Conservation (phyloP, 2,888 invertebrate species). For the Synergus gifuensis region DNA sequence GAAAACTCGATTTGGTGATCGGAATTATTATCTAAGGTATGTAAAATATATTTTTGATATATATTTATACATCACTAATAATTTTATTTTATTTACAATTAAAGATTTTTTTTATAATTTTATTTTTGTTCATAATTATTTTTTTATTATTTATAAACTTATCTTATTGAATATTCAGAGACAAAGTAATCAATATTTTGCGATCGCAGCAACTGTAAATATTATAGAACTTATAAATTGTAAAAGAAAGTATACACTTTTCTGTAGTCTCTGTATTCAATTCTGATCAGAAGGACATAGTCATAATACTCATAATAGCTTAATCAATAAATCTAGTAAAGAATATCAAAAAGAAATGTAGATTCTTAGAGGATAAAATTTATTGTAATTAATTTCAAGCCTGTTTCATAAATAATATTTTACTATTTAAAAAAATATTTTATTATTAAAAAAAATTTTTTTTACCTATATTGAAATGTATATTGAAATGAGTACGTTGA, state of each 20-base stretch:
- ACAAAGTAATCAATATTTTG: too few relatives aligned
- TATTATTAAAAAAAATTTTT: too few relatives aligned
- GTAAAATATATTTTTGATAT: not conserved
- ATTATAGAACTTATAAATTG: not conserved
- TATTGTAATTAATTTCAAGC: too few relatives aligned
- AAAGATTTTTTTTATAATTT: not conserved
- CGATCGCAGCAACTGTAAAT: not conserved
- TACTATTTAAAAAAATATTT: too few relatives aligned
- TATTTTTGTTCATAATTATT: not conserved
- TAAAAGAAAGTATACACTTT: not conserved
- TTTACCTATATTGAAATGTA: too few relatives aligned
- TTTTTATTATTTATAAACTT: too few relatives aligned
- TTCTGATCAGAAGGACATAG: not conserved
- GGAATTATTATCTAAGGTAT: slow-evolving; percentile 4
- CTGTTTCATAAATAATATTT: too few relatives aligned
- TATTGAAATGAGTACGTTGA: not conserved
- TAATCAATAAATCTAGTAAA: too few relatives aligned
- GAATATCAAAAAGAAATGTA: too few relatives aligned
- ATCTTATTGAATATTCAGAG: too few relatives aligned
- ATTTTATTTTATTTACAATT: too few relatives aligned
- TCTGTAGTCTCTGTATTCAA: not conserved
- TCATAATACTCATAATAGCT: not conserved
- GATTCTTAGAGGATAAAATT: too few relatives aligned
- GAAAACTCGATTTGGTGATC: not conserved
- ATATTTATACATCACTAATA: not conserved